These are phyloP conservation scores for Sarcophaga carnaria DNA, from an alignment of 2,888 invertebrate genomes.

Conservation along the genomic window DNA sequence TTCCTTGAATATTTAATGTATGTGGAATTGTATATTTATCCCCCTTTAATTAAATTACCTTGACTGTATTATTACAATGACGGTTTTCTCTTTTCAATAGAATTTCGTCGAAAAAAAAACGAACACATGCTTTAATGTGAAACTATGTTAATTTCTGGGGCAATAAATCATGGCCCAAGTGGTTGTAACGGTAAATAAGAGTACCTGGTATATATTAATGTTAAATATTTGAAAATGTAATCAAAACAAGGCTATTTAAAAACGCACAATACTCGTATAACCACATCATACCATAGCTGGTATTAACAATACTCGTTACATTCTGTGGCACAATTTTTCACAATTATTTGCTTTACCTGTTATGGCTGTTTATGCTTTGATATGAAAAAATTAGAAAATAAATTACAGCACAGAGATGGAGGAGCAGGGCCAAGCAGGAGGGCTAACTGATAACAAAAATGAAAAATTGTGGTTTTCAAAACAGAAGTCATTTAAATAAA, in stretches of 20 bases:
- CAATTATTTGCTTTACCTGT: too few species aligned
- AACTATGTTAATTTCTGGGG: constrained; percentile 47
- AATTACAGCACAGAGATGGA: neutral
- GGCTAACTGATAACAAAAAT: too few species aligned
- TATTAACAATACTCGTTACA: neutral
- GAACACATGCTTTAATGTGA: constrained; percentile 41
- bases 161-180: constrained; percentile 50
- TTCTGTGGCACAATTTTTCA: too few species aligned
- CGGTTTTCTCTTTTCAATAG: constrained; percentile 3
- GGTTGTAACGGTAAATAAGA: neutral
- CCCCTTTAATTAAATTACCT: neutral
- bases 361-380: neutral
- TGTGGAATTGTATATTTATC: neutral
- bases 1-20: too few species aligned
- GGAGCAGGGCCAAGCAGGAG: neutral
- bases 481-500: neutral
- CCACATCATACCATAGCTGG: neutral
- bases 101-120: constrained; percentile 13
- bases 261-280: neutral
- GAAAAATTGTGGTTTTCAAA: too few species aligned
- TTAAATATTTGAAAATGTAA: neutral
- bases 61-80: neutral
- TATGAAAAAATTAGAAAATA: neutral
- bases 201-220: too few species aligned
- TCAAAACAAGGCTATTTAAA: neutral